These are phyloP conservation scores for Chloroceryle aenea DNA, from an alignment of 2,113 vertebrate species.

Conservation along the genomic window DNA sequence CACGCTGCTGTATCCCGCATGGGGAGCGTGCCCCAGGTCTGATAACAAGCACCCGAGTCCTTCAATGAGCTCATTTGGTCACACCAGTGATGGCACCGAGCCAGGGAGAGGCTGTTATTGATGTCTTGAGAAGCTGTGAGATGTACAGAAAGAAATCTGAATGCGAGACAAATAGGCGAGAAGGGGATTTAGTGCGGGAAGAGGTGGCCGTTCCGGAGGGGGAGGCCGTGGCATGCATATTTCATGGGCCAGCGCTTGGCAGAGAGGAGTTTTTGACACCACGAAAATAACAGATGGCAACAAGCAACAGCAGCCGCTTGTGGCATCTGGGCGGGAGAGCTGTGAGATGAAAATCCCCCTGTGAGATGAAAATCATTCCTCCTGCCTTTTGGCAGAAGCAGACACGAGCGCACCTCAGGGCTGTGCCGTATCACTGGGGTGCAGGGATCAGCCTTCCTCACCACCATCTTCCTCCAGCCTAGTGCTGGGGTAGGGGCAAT, in stretches of 20 bases:
- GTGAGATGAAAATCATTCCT: fast-evolving
- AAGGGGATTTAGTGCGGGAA: neutral
- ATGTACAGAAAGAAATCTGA: neutral
- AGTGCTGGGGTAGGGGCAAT: neutral
- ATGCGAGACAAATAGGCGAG: neutral
- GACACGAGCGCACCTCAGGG: neutral
- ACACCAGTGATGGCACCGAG: fast-evolving
- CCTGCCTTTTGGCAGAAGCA: neutral
- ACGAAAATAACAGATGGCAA: neutral
- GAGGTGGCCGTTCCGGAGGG: neutral
- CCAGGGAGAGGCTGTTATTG: neutral
- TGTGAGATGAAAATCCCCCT: neutral
- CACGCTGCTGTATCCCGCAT: fast-evolving
- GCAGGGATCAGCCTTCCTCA: neutral
- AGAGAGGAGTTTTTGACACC: neutral
- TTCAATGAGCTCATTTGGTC: fast-evolving
- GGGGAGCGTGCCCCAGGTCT: fast-evolving
- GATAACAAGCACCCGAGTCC: no score
- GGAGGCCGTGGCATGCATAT: neutral
- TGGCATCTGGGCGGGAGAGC: neutral
- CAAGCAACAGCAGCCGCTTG: fast-evolving
- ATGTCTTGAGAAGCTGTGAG: neutral
- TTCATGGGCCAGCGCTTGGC: neutral
- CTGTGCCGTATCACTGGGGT: fast-evolving
- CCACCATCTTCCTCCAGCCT: neutral